Percentiles rank a stretch among this genome's conserved stretches.
These are phyloP conservation scores for Gephyroberyx darwinii DNA, from an alignment of 2,797 vertebrate genomes.

Conservation along the genomic window DNA sequence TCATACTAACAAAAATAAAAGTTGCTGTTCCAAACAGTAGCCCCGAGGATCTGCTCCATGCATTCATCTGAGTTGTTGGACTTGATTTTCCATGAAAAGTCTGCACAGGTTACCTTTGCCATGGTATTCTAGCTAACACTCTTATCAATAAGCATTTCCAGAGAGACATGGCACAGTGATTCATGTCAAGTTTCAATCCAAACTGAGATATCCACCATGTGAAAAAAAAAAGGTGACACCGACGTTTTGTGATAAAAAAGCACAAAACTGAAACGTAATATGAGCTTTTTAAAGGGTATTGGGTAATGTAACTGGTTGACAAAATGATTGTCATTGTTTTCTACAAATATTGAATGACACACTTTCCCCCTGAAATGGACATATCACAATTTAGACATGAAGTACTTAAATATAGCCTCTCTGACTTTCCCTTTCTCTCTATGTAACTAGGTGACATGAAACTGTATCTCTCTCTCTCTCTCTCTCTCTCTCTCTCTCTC, in stretches of 20 bases:
- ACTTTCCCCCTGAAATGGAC: neutral
- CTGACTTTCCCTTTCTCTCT: too few relatives aligned
- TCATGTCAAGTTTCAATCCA: too few relatives aligned
- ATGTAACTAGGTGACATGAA: too few relatives aligned
- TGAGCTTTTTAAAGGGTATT: neutral
- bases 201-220: too few relatives aligned
- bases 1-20: constrained; percentile 28
- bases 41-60: constrained; percentile 18
- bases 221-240: too few relatives aligned
- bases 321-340: neutral
- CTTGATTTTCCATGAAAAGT: constrained; percentile 17
- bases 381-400: too few relatives aligned
- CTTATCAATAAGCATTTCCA: neutral
- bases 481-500: too few relatives aligned
- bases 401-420: too few relatives aligned
- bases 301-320: neutral
- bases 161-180: neutral
- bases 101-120: neutral
- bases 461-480: too few relatives aligned
- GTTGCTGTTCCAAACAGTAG: constrained; percentile 32
- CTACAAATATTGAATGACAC: neutral
- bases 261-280: too few relatives aligned
- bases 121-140: neutral
- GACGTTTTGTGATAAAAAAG: too few relatives aligned
- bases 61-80: constrained; percentile 22